Conservation (phyloP, 2,113 vertebrate species). For the Sisor rabdophorus region DNA sequence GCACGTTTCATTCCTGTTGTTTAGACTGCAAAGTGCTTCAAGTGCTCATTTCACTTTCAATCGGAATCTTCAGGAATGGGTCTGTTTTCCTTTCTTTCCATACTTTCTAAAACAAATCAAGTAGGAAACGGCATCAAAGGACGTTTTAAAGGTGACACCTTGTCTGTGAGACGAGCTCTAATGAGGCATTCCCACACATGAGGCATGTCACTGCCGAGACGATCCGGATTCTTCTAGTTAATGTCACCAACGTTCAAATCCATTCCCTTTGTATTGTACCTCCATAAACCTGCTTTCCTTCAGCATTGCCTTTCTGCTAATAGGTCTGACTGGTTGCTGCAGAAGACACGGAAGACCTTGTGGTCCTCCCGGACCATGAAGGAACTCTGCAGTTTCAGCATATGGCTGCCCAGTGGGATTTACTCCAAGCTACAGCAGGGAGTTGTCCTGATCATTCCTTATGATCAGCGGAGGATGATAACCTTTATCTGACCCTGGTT, state of each 20-base stretch:
- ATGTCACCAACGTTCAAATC: slow-evolving; percentile 27
- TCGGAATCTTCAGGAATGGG: not conserved
- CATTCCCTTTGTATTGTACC: slow-evolving; percentile 7
- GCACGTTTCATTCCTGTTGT: not conserved
- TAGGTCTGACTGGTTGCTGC: slow-evolving; percentile 24
- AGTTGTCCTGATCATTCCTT: slow-evolving; percentile 33
- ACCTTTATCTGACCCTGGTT: slow-evolving; percentile 40
- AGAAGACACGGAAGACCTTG: slow-evolving; percentile 48
- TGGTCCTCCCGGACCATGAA: slow-evolving; percentile 47
- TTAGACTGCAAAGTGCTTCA: not conserved
- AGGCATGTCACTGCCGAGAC: slow-evolving; percentile 32
- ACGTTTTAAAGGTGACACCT: slow-evolving; percentile 38
- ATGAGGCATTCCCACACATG: slow-evolving; percentile 37
- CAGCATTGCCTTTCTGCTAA: slow-evolving; percentile 21
- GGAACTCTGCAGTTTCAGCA: slow-evolving; percentile 44
- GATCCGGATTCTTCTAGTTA: slow-evolving; percentile 27
- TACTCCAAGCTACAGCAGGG: slow-evolving; percentile 39
- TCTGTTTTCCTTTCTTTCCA: not conserved
- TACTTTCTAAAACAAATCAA: slow-evolving; percentile 8
- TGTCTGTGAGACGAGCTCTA: slow-evolving; percentile 45
- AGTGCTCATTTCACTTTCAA: slow-evolving; percentile 7
- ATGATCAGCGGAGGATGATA: slow-evolving; percentile 32
- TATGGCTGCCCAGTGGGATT: slow-evolving; percentile 49
- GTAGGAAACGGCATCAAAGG: slow-evolving; percentile 20
- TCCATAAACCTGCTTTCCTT: slow-evolving; percentile 3